phyloP scores from a whole-genome alignment of 2,797 vertebrate genomes.

The Nyctalus aviator region DNA sequence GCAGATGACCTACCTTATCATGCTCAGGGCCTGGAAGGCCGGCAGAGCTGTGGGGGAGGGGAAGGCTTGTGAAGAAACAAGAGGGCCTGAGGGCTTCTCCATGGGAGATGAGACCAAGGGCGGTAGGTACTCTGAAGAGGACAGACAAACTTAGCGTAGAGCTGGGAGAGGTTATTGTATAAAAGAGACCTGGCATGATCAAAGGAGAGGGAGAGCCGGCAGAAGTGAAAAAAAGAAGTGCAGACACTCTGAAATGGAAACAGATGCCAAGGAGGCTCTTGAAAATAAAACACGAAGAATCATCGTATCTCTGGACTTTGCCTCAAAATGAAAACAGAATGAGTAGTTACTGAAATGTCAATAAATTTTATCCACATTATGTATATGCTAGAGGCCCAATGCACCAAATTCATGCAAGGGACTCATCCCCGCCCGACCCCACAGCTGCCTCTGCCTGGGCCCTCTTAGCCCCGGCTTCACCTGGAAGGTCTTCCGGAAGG shows the following conservation, averaged over 20 bases:
- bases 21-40: not conserved
- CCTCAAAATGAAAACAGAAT: not conserved
- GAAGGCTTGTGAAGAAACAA: not conserved
- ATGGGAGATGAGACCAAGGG: no score
- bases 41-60: not conserved
- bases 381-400: no score
- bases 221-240: not conserved
- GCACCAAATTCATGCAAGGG: no score
- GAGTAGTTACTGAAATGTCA: not conserved
- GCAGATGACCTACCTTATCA: no score
- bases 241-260: not conserved
- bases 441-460: no score
- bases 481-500: no score
- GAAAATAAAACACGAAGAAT: not conserved
- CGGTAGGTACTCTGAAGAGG: not conserved
- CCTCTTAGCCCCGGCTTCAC: no score
- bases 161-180: no score
- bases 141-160: not conserved
- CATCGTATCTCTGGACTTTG: not conserved
- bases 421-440: accelerated
- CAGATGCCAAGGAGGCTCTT: not conserved
- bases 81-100: not conserved
- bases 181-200: not conserved
- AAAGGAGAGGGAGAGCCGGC: not conserved
- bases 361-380: not conserved